These are phyloP conservation scores for Limnephilus marmoratus DNA, from an alignment of 2,888 invertebrate species.

Conservation along the genomic window DNA sequence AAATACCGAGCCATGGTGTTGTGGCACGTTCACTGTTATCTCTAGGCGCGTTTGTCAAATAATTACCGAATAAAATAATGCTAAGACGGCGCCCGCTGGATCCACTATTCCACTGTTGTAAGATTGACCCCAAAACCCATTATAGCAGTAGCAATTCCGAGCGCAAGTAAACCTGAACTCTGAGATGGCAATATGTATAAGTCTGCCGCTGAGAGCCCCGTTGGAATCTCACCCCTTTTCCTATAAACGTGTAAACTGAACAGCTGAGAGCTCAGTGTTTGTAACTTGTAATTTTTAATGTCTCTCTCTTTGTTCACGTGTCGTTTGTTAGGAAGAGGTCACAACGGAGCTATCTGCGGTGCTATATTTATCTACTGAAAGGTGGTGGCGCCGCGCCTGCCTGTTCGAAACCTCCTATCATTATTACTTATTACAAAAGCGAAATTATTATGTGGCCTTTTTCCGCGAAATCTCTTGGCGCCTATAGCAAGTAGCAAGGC, in stretches of 20 bases:
- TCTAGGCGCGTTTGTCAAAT: not conserved
- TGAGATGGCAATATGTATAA: not conserved
- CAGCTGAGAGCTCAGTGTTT: not conserved
- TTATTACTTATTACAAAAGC: not conserved
- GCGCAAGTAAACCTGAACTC: not conserved
- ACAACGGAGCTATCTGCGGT: not conserved
- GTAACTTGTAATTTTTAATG: not conserved
- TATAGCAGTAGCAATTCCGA: not conserved
- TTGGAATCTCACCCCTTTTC: not conserved
- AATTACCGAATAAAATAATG: not conserved
- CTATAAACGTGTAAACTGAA: not conserved
- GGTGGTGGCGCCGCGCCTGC: too few species aligned
- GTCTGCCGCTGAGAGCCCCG: not conserved
- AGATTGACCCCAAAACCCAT: conserved; percentile 30
- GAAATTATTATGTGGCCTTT: not conserved
- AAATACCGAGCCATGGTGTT: too few species aligned
- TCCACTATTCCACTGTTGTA: not conserved
- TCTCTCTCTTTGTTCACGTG: not conserved
- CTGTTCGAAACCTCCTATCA: not conserved
- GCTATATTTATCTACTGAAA: not conserved
- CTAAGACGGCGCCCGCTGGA: not conserved
- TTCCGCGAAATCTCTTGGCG: not conserved
- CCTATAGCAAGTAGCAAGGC: not conserved
- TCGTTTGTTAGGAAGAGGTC: not conserved
- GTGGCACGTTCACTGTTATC: too few species aligned